Evolutionary conservation across 2,113 vertebrate genomes (phyloP).

Genomic region (Anhinga anhinga): DNA sequence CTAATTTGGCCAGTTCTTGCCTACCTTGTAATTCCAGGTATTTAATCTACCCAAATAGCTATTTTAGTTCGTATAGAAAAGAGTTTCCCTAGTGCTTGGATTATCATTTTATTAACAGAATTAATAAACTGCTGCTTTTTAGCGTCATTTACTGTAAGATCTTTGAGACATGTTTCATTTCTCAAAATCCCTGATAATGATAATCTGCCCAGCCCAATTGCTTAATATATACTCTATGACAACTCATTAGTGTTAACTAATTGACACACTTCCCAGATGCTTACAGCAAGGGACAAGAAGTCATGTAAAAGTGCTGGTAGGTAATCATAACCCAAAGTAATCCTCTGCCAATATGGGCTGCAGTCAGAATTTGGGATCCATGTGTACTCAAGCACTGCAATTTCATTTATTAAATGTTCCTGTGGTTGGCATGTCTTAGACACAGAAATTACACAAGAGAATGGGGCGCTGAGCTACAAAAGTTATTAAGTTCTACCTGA

Average conservation of each 20-base stretch:
- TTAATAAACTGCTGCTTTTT: background rate
- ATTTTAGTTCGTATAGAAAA: background rate
- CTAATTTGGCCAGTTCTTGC: background rate
- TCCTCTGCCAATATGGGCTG: background rate
- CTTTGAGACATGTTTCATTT: background rate
- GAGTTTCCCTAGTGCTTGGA: background rate
- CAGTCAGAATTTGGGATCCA: background rate
- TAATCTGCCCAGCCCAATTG: background rate
- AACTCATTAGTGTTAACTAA: background rate
- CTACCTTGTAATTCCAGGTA: background rate
- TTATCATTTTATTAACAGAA: constrained; percentile 5
- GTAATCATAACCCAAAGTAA: background rate
- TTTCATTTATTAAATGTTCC: background rate
- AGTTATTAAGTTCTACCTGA: background rate
- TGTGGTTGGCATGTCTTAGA: background rate
- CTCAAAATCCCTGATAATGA: background rate
- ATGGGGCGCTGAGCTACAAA: background rate
- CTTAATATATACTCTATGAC: background rate
- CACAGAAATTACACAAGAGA: background rate
- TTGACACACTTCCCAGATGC: background rate
- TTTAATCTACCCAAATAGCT: background rate
- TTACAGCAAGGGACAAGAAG: background rate
- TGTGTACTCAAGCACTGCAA: background rate
- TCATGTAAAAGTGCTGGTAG: background rate
- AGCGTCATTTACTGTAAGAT: background rate